Evolutionary conservation across 2,888 invertebrate genomes (phyloP).

Genomic region (Epirrhoe tristata): DNA sequence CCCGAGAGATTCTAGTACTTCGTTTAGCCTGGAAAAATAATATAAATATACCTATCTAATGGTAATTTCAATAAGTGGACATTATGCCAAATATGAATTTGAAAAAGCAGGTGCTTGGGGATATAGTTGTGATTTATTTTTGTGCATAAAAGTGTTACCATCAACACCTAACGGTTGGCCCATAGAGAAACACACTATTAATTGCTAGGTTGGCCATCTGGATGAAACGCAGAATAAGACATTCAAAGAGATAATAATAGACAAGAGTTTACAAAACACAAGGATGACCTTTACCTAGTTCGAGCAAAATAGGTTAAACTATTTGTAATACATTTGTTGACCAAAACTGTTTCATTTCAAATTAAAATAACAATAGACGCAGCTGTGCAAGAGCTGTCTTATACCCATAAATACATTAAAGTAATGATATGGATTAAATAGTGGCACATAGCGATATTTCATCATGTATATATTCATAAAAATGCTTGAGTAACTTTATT

Average conservation of each 20-base stretch:
- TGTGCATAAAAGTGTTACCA: no score
- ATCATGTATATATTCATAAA: no score
- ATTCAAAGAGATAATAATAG: neutral
- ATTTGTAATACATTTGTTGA: constrained; percentile 16
- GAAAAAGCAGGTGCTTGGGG: no score
- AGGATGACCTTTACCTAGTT: neutral
- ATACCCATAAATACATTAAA: neutral
- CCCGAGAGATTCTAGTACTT: constrained; percentile 90
- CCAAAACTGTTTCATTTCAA: constrained; percentile 11
- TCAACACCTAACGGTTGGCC: no score
- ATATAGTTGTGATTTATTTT: no score
- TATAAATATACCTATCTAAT: neutral
- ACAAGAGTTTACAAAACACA: neutral
- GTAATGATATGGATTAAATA: constrained; percentile 13
- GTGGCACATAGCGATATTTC: constrained; percentile 4
- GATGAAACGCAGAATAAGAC: no score
- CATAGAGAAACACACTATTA: no score
- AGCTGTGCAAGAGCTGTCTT: constrained; percentile 8
- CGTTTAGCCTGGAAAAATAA: constrained; percentile 85
- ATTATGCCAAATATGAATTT: no score
- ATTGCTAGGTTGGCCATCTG: no score
- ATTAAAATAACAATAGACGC: constrained; percentile 28
- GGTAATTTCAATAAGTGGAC: neutral
- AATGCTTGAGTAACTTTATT: no score
- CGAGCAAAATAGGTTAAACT: neutral